phyloP scores from a whole-genome alignment of 2,888 invertebrate genomes.

The Mactromeris polynyma region DNA sequence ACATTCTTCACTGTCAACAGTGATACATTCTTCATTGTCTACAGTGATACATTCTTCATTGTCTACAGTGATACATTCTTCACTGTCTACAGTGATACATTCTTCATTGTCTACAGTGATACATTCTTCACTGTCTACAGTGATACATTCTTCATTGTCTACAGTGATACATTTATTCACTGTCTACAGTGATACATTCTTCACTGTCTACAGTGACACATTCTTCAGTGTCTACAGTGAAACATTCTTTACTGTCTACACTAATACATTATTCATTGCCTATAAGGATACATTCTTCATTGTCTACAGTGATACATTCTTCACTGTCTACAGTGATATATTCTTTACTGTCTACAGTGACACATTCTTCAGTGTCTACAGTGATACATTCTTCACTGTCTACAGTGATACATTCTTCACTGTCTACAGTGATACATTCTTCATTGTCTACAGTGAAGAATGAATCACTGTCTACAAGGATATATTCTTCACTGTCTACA shows the following conservation, averaged over 20 bases:
- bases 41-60: not conserved
- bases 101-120: too few species aligned
- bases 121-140: too few species aligned
- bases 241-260: not conserved
- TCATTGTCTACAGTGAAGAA: too few species aligned
- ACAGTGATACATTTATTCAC: too few species aligned
- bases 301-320: too few species aligned
- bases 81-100: not conserved
- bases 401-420: not conserved
- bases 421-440: not conserved
- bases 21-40: not conserved
- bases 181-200: too few species aligned
- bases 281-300: too few species aligned
- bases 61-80: not conserved
- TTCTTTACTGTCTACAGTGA: not conserved
- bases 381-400: not conserved
- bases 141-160: not conserved
- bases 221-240: not conserved
- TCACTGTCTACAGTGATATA: not conserved
- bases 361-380: not conserved
- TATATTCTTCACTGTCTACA: too few species aligned
- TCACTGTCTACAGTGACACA: not conserved
- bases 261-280: too few species aligned
- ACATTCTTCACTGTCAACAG: not conserved
- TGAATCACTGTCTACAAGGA: too few species aligned